Conservation (phyloP, 2,888 invertebrate genomes). For the Leucophenga montana region DNA sequence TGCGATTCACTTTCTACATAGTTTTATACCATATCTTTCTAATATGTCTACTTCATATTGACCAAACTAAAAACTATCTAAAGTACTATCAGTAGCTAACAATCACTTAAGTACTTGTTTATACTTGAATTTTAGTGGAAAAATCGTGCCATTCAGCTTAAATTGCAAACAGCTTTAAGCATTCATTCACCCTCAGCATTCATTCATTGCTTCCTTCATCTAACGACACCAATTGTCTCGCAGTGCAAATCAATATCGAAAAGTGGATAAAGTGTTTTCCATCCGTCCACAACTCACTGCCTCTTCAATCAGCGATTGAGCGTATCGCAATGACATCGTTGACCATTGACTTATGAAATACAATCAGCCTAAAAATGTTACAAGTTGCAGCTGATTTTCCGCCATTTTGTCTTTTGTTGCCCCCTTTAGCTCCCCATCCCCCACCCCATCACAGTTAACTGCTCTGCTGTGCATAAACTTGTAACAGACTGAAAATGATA, state of each 20-base stretch:
- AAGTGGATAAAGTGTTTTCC: too few species aligned
- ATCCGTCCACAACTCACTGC: background rate
- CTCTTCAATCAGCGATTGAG: background rate
- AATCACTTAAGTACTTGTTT: too few species aligned
- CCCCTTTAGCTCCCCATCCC: background rate
- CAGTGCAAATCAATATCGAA: background rate
- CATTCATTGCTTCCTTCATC: too few species aligned
- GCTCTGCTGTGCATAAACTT: constrained; percentile 31
- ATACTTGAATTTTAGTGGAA: too few species aligned
- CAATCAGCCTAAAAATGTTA: constrained; percentile 47
- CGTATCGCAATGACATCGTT: constrained; percentile 20
- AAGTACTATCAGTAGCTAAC: too few species aligned
- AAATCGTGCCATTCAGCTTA: background rate
- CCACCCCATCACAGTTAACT: constrained; percentile 38
- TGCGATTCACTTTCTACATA: too few species aligned
- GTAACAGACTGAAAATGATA: constrained; percentile 11
- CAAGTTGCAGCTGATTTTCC: constrained; percentile 36
- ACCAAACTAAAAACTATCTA: too few species aligned
- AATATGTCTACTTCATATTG: too few species aligned
- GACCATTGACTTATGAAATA: constrained; percentile 39
- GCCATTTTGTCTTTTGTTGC: background rate
- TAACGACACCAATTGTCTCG: too few species aligned
- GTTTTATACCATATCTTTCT: too few species aligned
- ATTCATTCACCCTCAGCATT: too few species aligned
- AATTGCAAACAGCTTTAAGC: too few species aligned